phyloP scores from a whole-genome alignment of 2,113 vertebrate species.

The Mobula hypostoma region DNA sequence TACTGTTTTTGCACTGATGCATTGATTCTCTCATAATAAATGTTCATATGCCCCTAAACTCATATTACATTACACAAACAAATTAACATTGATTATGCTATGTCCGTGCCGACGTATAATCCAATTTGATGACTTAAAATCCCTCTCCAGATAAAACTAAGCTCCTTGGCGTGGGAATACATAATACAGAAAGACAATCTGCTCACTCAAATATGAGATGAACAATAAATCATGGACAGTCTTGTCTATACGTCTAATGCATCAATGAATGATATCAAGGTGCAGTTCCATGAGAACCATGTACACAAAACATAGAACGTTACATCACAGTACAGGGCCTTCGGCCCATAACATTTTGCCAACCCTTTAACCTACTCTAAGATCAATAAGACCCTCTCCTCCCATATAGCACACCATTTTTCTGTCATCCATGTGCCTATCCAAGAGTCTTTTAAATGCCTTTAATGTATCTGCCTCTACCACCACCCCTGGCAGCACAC shows the following conservation, averaged over 20 bases:
- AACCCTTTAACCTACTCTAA: too few relatives aligned
- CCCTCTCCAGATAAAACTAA: background rate
- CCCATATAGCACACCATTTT: too few relatives aligned
- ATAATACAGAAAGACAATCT: background rate
- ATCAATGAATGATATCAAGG: background rate
- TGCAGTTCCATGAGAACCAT: background rate
- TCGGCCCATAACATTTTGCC: too few relatives aligned
- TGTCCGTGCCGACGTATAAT: background rate
- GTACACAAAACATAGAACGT: too few relatives aligned
- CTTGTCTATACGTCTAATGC: background rate
- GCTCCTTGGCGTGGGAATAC: background rate
- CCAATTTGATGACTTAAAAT: background rate
- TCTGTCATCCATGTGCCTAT: too few relatives aligned
- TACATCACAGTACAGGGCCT: too few relatives aligned
- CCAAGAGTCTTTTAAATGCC: too few relatives aligned
- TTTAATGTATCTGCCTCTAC: too few relatives aligned
- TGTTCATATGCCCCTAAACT: background rate
- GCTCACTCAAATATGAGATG: background rate
- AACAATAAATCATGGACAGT: background rate
- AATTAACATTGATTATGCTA: background rate
- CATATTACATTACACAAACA: background rate
- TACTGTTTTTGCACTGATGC: background rate
- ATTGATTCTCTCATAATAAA: too few relatives aligned
- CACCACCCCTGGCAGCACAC: too few relatives aligned
- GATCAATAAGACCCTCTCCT: too few relatives aligned